A percentile compares a stretch with the other conserved stretches of the same genome.
Evolutionary conservation across 2,888 invertebrate species (phyloP).

Genomic region (Adelphocoris suturalis): DNA sequence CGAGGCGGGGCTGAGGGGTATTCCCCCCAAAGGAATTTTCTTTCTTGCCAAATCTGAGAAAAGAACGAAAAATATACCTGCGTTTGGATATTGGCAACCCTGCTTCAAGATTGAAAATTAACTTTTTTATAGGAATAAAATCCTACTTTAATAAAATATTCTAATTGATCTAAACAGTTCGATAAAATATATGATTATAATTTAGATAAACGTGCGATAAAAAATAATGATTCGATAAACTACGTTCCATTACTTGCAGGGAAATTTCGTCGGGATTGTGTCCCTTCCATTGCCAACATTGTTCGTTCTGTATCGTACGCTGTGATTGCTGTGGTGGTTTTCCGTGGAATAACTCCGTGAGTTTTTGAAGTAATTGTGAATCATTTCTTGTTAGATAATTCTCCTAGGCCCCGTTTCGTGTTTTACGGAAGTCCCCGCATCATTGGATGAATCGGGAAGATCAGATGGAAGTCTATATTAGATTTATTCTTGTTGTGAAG

Average conservation of each 20-base stretch:
- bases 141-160: neutral
- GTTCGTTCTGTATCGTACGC: constrained; percentile 18
- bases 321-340: constrained; percentile 27
- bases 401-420: neutral
- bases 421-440: neutral
- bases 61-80: constrained; percentile 37
- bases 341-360: neutral
- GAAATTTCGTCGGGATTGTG: neutral
- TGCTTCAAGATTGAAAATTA: neutral
- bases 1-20: neutral
- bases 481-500: neutral
- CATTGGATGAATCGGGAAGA: neutral
- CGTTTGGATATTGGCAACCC: neutral
- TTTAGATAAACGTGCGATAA: neutral
- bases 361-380: neutral
- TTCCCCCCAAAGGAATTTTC: neutral
- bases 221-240: neutral
- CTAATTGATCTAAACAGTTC: neutral
- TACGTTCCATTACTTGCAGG: neutral
- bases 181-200: neutral
- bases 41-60: neutral
- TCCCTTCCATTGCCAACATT: constrained; percentile 13
- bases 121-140: neutral
- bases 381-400: neutral
- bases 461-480: neutral